Evolutionary conservation across 2,113 vertebrate species (phyloP).

Genomic region (Nothocercus nigrocapillus): DNA sequence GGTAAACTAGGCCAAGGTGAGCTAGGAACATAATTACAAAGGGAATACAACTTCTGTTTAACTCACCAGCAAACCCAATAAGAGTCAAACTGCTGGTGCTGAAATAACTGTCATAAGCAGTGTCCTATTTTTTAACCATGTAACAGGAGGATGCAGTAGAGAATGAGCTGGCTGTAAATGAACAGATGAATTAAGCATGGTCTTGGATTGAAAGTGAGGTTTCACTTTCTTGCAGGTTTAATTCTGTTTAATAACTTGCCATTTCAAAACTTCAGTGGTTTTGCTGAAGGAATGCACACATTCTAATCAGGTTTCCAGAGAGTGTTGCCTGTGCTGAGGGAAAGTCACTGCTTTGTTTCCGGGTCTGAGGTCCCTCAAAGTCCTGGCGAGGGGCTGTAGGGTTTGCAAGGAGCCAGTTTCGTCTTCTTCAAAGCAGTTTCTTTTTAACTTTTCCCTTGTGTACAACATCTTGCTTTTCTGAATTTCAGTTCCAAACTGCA

Average conservation of each 20-base stretch:
- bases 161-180: neutral
- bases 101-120: neutral
- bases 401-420: neutral
- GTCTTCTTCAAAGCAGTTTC: neutral
- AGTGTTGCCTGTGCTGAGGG: neutral
- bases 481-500: neutral
- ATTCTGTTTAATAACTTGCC: slow-evolving; percentile 14
- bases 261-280: slow-evolving; percentile 21
- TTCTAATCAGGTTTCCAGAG: slow-evolving; percentile 1
- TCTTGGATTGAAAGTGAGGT: neutral
- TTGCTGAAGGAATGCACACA: neutral
- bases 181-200: slow-evolving; percentile 14
- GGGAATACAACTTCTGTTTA: slow-evolving; percentile 1
- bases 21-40: neutral
- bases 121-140: neutral
- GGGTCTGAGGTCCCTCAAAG: neutral
- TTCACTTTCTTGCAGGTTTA: slow-evolving; percentile 16
- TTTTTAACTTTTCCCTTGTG: neutral
- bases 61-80: slow-evolving; percentile 4
- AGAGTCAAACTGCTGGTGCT: neutral
- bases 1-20: slow-evolving; percentile 51
- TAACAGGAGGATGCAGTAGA: neutral
- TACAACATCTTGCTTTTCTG: neutral
- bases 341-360: neutral
- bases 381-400: neutral